Evolutionary conservation across 2,113 vertebrate species (phyloP).

Genomic region (Pteropus alecto): DNA sequence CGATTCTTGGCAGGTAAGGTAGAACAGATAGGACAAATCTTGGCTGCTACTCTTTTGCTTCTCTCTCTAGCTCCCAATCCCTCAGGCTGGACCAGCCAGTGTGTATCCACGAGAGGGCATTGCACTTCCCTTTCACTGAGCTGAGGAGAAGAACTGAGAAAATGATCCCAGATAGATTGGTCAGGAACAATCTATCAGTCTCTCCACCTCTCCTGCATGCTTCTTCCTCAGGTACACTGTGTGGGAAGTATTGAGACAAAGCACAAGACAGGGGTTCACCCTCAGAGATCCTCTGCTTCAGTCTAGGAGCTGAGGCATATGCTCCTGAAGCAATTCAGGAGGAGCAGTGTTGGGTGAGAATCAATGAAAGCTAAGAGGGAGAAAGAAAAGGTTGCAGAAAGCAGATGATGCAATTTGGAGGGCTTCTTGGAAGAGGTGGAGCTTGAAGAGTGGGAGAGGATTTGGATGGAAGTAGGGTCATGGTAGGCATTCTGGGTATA

Average conservation of each 20-base stretch:
- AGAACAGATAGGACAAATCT: background rate
- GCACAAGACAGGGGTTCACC: background rate
- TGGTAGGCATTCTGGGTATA: background rate
- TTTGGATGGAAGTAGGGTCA: background rate
- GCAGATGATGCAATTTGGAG: background rate
- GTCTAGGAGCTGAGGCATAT: background rate
- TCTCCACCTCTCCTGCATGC: background rate
- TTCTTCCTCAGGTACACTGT: background rate
- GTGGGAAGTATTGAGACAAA: background rate
- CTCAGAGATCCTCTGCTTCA: background rate
- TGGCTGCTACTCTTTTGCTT: background rate
- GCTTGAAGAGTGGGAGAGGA: background rate
- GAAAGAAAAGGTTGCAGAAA: background rate
- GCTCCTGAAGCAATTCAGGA: background rate
- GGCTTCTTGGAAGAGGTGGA: background rate
- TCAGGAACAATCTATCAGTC: background rate
- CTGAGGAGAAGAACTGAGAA: background rate
- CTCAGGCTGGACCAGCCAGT: background rate
- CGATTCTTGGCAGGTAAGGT: background rate
- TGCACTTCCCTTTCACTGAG: background rate
- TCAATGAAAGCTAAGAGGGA: background rate
- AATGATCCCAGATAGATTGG: background rate
- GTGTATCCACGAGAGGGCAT: background rate
- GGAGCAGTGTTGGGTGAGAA: background rate
- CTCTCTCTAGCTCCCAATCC: background rate